A percentile compares a stretch with the other conserved stretches of the same genome.
phyloP scores from a whole-genome alignment of 2,888 invertebrate species.

The Drosophila falleni region DNA sequence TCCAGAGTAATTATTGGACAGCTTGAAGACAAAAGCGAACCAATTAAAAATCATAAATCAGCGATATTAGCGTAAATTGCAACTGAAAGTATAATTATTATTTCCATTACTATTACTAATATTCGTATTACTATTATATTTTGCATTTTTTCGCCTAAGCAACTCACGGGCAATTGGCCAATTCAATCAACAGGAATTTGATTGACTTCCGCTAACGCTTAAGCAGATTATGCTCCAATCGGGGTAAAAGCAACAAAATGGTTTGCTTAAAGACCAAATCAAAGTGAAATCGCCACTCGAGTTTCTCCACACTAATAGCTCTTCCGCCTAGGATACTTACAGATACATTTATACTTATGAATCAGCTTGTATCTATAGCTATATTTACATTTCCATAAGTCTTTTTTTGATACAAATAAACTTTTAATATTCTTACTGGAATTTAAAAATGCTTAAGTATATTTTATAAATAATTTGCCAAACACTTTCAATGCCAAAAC shows the following conservation, averaged over 20 bases:
- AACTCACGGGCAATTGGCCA: constrained; percentile 24
- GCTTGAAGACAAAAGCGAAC: constrained; percentile 50
- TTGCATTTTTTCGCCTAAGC: constrained; percentile 45
- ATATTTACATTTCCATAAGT: background rate
- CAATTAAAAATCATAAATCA: constrained; percentile 58
- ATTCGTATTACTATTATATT: constrained; percentile 20
- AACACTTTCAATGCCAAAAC: constrained; percentile 36
- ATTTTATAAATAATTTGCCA: background rate
- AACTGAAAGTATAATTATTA: constrained; percentile 60
- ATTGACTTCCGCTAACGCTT: constrained; percentile 67
- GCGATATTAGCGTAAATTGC: constrained; percentile 58
- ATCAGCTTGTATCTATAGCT: background rate
- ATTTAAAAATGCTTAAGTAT: background rate
- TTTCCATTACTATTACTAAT: constrained; percentile 13
- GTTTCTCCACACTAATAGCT: constrained; percentile 40
- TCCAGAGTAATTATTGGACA: constrained; percentile 34
- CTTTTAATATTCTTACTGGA: background rate
- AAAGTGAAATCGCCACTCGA: constrained; percentile 49
- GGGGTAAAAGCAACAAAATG: constrained; percentile 42
- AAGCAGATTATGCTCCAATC: constrained; percentile 55
- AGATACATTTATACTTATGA: background rate
- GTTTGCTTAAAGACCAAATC: constrained; percentile 41
- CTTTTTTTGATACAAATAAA: background rate
- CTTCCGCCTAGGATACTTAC: constrained; percentile 7
- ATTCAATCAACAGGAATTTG: constrained; percentile 52